Conservation (phyloP, 2,888 invertebrate genomes). For the Conchocele bisecta region DNA sequence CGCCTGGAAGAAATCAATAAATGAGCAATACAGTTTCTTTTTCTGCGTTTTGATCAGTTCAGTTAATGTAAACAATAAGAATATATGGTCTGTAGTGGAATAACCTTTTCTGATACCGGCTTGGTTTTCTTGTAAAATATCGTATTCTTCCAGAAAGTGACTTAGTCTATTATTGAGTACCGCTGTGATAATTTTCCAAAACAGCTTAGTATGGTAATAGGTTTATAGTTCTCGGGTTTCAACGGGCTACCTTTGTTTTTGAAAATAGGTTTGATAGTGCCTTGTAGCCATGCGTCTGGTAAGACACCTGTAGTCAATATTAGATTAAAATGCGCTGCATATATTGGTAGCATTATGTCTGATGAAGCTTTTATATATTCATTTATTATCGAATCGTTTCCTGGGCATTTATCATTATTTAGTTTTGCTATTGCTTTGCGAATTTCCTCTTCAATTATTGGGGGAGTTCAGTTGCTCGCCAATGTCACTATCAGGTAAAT, state of each 20-base stretch:
- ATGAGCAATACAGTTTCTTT: constrained; percentile 12
- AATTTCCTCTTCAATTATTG: no score
- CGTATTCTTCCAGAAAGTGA: constrained; percentile 9
- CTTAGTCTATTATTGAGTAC: constrained; percentile 22
- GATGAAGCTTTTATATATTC: neutral
- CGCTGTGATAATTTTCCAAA: constrained; percentile 20
- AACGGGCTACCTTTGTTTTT: constrained; percentile 6
- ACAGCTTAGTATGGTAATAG: constrained; percentile 23
- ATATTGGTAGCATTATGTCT: neutral
- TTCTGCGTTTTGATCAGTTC: neutral
- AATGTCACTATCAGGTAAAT: no score
- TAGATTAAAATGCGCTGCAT: constrained; percentile 7
- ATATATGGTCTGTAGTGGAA: constrained; percentile 26
- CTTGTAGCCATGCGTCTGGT: constrained; percentile 6
- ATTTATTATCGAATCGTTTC: neutral
- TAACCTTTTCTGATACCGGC: constrained; percentile 24
- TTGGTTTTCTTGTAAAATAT: constrained; percentile 16
- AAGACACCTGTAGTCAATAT: constrained; percentile 6
- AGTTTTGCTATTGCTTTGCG: no score
- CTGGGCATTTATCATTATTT: neutral
- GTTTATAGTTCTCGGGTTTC: constrained; percentile 21
- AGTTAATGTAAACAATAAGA: constrained; percentile 12
- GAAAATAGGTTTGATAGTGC: constrained; percentile 19
- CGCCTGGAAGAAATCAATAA: constrained; percentile 5
- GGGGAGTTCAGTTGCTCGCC: no score